phyloP scores from a whole-genome alignment of 2,888 invertebrate genomes.

The Allophyes oxyacanthae region DNA sequence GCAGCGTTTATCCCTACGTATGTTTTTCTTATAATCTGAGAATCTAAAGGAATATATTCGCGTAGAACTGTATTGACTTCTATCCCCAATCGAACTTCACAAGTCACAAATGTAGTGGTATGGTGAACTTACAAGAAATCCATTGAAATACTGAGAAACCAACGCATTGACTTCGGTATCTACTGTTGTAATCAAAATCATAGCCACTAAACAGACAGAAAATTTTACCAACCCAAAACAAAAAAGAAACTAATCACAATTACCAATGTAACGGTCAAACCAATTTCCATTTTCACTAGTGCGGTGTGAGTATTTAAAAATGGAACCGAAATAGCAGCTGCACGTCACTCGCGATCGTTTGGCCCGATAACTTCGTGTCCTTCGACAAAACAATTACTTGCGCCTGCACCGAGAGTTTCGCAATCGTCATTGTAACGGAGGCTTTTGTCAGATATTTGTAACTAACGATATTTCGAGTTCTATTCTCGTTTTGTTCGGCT shows the following conservation, averaged over 20 bases:
- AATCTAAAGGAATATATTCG: neutral
- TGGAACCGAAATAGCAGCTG: constrained; percentile 81
- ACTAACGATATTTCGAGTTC: constrained; percentile 64
- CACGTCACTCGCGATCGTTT: constrained; percentile 75
- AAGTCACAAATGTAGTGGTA: no score
- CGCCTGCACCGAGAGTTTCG: constrained; percentile 78
- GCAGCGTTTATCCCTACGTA: neutral
- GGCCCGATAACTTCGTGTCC: constrained; percentile 80
- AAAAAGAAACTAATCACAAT: constrained; percentile 6
- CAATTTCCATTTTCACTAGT: constrained; percentile 64
- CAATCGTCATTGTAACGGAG: constrained; percentile 72
- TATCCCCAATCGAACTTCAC: no score
- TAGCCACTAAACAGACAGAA: neutral
- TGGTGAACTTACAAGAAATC: no score
- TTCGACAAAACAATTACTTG: constrained; percentile 86
- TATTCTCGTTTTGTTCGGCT: constrained; percentile 25
- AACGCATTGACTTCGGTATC: no score
- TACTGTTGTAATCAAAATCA: no score
- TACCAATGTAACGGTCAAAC: constrained; percentile 33
- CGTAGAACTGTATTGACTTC: no score
- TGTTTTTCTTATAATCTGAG: no score
- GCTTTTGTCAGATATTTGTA: constrained; percentile 72
- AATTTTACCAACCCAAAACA: neutral
- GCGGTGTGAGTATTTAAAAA: constrained; percentile 71
- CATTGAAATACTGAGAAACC: no score